Percentiles rank a stretch among this genome's conserved stretches.
phyloP scores from a whole-genome alignment of 2,113 vertebrate species.

The Apus apus region DNA sequence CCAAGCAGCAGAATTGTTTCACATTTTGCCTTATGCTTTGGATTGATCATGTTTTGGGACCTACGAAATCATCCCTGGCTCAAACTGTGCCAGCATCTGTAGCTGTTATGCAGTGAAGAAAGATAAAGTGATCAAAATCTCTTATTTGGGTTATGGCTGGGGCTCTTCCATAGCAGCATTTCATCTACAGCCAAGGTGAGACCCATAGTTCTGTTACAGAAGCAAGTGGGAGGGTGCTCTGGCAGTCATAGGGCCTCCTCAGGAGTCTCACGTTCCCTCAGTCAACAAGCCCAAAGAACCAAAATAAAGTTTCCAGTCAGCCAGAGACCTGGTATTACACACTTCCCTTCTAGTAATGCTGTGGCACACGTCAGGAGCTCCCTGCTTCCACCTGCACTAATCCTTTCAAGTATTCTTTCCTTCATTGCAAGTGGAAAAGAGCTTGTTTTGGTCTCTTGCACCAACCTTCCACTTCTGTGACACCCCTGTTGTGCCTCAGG shows the following conservation, averaged over 20 bases:
- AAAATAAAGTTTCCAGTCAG: background rate
- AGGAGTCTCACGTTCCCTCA: background rate
- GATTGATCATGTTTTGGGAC: background rate
- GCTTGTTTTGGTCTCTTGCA: background rate
- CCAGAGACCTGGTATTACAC: background rate
- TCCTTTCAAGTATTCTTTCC: background rate
- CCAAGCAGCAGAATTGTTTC: background rate
- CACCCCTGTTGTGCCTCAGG: background rate
- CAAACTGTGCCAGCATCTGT: background rate
- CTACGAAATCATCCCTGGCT: background rate
- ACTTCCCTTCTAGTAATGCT: background rate
- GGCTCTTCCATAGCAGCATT: background rate
- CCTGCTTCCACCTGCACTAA: background rate
- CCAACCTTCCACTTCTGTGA: background rate
- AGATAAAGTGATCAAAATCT: background rate
- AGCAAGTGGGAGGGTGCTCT: background rate
- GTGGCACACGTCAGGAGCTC: background rate
- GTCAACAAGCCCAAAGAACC: background rate
- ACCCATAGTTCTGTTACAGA: background rate
- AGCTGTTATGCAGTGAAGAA: background rate
- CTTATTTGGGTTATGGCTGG: background rate
- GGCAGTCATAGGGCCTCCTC: background rate
- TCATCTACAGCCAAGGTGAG: background rate
- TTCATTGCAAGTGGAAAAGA: background rate
- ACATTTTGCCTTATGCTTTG: background rate